Base-by-base conservation (phyloP, 2,797 vertebrate species). In the Dendrocincla fuliginosa region DNA sequence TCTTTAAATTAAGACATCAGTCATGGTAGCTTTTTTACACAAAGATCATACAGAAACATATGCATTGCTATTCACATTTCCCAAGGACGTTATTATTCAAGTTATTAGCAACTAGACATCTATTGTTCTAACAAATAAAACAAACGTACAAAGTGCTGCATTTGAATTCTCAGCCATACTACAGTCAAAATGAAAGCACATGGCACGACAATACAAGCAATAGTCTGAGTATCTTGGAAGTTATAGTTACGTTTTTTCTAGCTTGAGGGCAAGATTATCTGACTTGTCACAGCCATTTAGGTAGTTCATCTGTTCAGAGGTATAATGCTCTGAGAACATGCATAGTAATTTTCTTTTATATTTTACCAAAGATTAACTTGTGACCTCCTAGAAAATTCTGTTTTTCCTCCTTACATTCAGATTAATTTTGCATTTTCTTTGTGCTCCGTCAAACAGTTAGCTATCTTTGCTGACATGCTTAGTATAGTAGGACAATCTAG, bases 371-470 rank as follows among this genome's bases (percentile, higher is more conserved):
- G 30, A 77, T 75, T 86, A 57, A 2, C 5, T 68, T 78, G 56
- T 28, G 25, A 76, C 5, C 16, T 35, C 13, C 33, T 57, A n/a
- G 17, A 1, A 94, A 90, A 87, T 87, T 84, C 46, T 86, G n/a
- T 6, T 61, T 85, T 80, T 91, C 5, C 11, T 84, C 28, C 37
- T 83, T 68, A 42, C 3, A 8, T 37, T 59, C 30, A 53, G 33
- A 75, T 64, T 71, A 90, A 44, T 49, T 88, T 81, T 84, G 5
- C 7, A 25, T 88, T 78, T 78, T 71, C 24, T 87, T 77, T 42
- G 11, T 84, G 22, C 24, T 85, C 19, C 5, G 5, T 94, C 57
- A 32, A 90, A 86, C 19, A 60, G 11, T 42, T 25, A 64, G 14
- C 19, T 81, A 10, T 71, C 27, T 81, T 92, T 2, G 7, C 32